Evolutionary conservation across 64 coral and sea anemone genomes (phyloP).

Genomic region (Actinia equina): DNA sequence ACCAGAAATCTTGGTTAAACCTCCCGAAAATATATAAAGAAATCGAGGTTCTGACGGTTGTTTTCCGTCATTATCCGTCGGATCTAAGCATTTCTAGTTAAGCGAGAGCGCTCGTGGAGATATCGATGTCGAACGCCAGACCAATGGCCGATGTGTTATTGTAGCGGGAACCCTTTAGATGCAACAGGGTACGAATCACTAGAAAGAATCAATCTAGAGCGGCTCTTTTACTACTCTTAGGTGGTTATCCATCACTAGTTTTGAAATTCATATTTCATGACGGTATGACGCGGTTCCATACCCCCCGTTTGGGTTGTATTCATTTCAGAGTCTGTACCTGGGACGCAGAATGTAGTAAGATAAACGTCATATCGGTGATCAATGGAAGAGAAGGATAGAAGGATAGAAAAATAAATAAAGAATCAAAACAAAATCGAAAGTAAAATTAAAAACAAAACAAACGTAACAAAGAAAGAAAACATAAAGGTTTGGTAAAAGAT

Average conservation of each 20-base stretch:
- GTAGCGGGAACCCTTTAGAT: constrained; percentile 7
- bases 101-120: background rate
- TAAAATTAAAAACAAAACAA: background rate
- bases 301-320: constrained; percentile 14
- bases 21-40: constrained; percentile 13
- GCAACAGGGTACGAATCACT: background rate
- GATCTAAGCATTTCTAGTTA: background rate
- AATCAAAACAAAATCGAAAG: constrained; percentile 2
- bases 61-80: background rate
- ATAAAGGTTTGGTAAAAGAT: background rate
- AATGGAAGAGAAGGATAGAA: background rate
- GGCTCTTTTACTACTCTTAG: constrained; percentile 2
- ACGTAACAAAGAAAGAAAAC: background rate
- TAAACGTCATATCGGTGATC: background rate
- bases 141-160: constrained; percentile 6
- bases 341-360: background rate
- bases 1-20: constrained; percentile 8
- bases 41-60: background rate
- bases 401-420: background rate
- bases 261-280: constrained; percentile 17
- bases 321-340: background rate
- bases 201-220: background rate
- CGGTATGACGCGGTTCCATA: background rate
- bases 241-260: constrained; percentile 9
- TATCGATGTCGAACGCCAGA: background rate